Conservation (phyloP, 2,888 invertebrate genomes). For the Chromoteleia sp. region DNA sequence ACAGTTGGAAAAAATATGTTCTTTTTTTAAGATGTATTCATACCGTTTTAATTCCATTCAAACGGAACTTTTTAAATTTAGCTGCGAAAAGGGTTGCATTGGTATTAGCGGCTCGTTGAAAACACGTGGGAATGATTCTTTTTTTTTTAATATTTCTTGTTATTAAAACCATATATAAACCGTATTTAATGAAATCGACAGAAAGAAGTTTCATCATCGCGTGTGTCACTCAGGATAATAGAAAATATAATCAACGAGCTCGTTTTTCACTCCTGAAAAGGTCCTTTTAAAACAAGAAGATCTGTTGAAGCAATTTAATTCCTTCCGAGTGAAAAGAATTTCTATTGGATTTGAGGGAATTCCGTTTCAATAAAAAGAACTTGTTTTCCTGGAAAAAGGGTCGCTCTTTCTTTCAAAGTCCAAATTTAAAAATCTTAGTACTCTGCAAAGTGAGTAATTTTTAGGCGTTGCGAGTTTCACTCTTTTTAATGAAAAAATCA, state of each 20-base stretch:
- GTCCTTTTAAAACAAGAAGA: slow-evolving; percentile 65
- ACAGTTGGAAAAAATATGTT: slow-evolving; percentile 3
- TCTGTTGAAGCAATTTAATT: slow-evolving; percentile 67
- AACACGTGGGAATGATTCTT: slow-evolving; percentile 13
- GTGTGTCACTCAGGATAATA: slow-evolving; percentile 43
- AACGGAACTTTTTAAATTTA: slow-evolving; percentile 26
- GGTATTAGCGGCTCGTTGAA: slow-evolving; percentile 23
- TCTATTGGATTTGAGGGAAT: slow-evolving; percentile 64
- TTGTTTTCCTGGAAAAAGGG: slow-evolving; percentile 54
- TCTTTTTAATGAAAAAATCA: slow-evolving; percentile 15
- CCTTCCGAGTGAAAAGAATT: slow-evolving; percentile 66
- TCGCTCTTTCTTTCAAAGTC: slow-evolving; percentile 49
- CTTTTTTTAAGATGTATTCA: slow-evolving; percentile 30
- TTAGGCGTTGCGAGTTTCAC: slow-evolving; percentile 40
- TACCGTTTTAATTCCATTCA: slow-evolving; percentile 19
- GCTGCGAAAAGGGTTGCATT: slow-evolving; percentile 1
- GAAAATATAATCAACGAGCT: slow-evolving; percentile 61
- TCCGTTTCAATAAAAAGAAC: slow-evolving; percentile 64
- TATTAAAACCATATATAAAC: slow-evolving; percentile 23
- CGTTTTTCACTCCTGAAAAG: slow-evolving; percentile 54
- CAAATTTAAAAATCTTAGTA: slow-evolving; percentile 61
- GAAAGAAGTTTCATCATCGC: slow-evolving; percentile 31
- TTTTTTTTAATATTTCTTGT: slow-evolving; percentile 30
- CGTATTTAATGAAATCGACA: slow-evolving; percentile 33
- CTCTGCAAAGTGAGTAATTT: slow-evolving; percentile 48